phyloP scores from a whole-genome alignment of 2,113 vertebrate species.

The Rhizomys pruinosus region DNA sequence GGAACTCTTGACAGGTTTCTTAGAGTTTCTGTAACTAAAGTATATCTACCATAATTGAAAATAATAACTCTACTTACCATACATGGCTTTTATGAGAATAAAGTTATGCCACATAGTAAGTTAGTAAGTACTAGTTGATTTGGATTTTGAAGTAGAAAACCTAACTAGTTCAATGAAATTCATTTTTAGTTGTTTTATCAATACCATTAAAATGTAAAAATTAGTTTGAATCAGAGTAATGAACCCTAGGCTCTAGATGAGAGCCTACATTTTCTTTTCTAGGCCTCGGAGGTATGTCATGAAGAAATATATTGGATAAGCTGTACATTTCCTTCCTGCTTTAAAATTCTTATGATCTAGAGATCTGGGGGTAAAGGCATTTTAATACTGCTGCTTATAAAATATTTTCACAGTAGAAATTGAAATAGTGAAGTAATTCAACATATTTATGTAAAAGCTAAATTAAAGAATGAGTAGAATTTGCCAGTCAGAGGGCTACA shows the following conservation, averaged over 20 bases:
- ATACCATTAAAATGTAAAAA: conserved; percentile 1
- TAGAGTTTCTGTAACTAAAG: neutral
- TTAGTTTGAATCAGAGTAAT: neutral
- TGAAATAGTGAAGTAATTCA: conserved; percentile 69
- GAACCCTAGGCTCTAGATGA: neutral
- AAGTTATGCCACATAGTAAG: neutral
- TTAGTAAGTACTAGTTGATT: conserved; percentile 6
- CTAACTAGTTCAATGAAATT: conserved; percentile 24
- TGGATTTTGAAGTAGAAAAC: neutral
- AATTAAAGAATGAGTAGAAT: conserved; percentile 68
- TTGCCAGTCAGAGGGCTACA: conserved; percentile 56
- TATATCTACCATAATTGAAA: neutral
- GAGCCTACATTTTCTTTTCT: neutral
- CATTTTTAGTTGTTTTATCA: conserved; percentile 20
- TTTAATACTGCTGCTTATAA: conserved; percentile 66
- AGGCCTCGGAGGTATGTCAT: neutral
- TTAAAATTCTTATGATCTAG: conserved; percentile 50
- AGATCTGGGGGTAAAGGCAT: neutral
- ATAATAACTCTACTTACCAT: neutral
- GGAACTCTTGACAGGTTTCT: neutral
- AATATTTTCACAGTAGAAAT: conserved; percentile 75
- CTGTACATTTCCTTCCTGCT: neutral
- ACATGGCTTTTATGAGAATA: neutral
- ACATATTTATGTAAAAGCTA: conserved; percentile 73
- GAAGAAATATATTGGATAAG: neutral